Evolutionary conservation across 2,888 invertebrate genomes (phyloP), one percentile per base, ranked within the genome.

Genomic region (Gymnoscelis rufifasciata): DNA sequence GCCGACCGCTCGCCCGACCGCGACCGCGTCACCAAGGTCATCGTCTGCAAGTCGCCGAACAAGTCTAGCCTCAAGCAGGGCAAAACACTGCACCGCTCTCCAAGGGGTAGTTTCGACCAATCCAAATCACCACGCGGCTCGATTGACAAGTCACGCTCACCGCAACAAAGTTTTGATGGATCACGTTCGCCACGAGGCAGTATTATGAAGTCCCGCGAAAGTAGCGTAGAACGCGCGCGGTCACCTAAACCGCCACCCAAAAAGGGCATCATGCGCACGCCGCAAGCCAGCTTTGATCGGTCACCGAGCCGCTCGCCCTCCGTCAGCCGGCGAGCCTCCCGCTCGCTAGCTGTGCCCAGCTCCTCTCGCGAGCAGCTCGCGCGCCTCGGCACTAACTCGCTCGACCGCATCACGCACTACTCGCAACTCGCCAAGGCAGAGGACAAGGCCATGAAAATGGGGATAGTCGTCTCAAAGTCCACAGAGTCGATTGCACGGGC

Each of bases 81-180:
- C 6, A 87, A 83, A 61, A 66, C 81, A 0, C 58, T 78, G 38
- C 81, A 83, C 58, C 77, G 82, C n/a, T 90, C 90, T 2, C 90
- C 90, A 3, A 83, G 89, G 46, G 89, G 90, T 48, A 91, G 90
- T 59, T 84, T 91, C 28, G 86, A 86, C 48, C 82, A 79, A 54
- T 69, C 79, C 0, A 83, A 74, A 51, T 90, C 90, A 1, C 89
- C 90, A 7, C 83, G 90, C 5, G 89, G 90, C 48, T 90, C 90
- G 37, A 89, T 91, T 19, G 90, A 91, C 56, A 89, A 91, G 47
- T 80, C 83, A 1, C 77, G 83, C 7, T 91, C 91, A 0, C 91
- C 91, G 0, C 86, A 90, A 47, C 84, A 84, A 43, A 91, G 91
- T 55, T 83, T 91, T 47, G 91, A 91, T 45, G 79, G 82, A 11